These are phyloP conservation scores for Parauchenoglanis punctatus DNA, from an alignment of 2,797 vertebrate genomes.

Conservation along the genomic window DNA sequence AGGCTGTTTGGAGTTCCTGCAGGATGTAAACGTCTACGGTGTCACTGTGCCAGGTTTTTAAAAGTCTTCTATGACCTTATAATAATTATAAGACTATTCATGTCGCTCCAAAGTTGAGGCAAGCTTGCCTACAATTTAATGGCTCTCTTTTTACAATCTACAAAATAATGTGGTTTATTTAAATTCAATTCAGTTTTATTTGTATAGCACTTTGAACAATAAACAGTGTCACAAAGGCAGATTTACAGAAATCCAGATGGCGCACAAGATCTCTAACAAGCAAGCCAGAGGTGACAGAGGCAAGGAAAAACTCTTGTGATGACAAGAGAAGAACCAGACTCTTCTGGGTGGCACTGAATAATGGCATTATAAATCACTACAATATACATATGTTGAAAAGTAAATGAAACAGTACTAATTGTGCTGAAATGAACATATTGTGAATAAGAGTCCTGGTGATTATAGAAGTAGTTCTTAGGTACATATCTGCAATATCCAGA, in stretches of 20 bases:
- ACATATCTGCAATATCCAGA: not conserved
- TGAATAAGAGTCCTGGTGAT: not conserved
- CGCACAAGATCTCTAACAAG: not conserved
- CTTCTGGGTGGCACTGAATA: not conserved
- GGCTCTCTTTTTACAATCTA: not conserved
- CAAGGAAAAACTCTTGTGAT: not conserved
- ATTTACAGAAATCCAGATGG: not conserved
- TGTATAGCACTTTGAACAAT: not conserved
- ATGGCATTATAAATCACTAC: not conserved
- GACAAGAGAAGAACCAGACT: not conserved
- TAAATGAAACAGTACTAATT: not conserved
- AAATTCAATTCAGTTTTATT: not conserved
- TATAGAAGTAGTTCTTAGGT: not conserved
- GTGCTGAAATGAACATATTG: not conserved
- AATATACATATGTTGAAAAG: not conserved
- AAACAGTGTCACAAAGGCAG: not conserved
- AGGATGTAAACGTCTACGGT: slow-evolving; percentile 85
- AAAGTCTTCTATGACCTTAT: slow-evolving; percentile 20
- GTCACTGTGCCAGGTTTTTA: slow-evolving; percentile 82
- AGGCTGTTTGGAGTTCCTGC: slow-evolving; percentile 78
- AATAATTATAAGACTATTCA: not conserved
- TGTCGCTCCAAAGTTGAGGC: not conserved
- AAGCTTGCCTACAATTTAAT: not conserved
- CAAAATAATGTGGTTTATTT: not conserved
- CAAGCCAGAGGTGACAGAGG: not conserved